phyloP scores from a whole-genome alignment of 2,113 vertebrate genomes.

The Corydoras maculifer region DNA sequence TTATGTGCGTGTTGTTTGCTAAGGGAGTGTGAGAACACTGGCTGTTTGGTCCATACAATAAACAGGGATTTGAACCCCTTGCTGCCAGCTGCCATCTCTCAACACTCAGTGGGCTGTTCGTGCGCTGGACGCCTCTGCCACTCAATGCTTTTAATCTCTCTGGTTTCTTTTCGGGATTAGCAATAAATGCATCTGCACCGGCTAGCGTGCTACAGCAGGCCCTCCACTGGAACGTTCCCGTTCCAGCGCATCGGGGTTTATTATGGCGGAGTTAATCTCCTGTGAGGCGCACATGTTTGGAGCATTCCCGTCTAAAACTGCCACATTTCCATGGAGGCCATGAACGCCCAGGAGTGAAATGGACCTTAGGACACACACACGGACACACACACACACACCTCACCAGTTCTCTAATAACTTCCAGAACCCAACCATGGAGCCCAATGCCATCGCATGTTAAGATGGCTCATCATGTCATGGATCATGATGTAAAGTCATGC shows the following conservation, averaged over 20 bases:
- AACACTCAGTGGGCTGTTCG: constrained; percentile 58
- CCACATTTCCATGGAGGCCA: constrained; percentile 21
- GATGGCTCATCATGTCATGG: too few species aligned
- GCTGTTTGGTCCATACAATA: constrained; percentile 36
- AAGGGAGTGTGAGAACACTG: constrained; percentile 27
- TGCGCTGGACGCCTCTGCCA: constrained; percentile 53
- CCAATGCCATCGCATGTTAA: too few species aligned
- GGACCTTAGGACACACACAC: constrained; percentile 19
- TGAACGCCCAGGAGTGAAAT: constrained; percentile 9
- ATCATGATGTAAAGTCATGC: too few species aligned
- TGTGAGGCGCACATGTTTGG: constrained; percentile 39
- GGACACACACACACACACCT: neutral
- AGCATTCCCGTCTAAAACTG: constrained; percentile 22
- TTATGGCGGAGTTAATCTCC: constrained; percentile 40
- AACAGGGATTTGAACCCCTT: constrained; percentile 58
- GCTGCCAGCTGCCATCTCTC: constrained; percentile 62
- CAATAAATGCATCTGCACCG: constrained; percentile 39
- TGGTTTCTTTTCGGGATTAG: constrained; percentile 50
- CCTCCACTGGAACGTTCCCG: constrained; percentile 31
- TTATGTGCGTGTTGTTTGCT: constrained; percentile 34
- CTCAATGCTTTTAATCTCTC: constrained; percentile 69
- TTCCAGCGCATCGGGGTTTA: constrained; percentile 38
- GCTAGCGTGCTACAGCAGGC: constrained; percentile 38
- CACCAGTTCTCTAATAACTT: constrained; percentile 1
- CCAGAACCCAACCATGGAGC: neutral